phyloP scores from a whole-genome alignment of 2,113 vertebrate genomes.

The Bufo gargarizans region DNA sequence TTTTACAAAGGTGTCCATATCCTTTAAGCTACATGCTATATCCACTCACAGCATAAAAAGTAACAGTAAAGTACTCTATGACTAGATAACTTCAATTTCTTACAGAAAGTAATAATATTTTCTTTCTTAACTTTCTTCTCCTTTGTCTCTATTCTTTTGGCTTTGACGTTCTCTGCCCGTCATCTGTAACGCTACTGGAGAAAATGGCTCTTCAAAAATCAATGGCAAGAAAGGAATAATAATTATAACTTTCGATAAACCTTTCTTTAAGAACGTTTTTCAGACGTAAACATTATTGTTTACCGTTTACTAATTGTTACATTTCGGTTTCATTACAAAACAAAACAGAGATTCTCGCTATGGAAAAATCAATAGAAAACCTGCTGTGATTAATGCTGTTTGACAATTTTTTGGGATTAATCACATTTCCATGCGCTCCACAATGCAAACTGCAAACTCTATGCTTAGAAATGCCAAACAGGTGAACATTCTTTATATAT shows the following conservation, averaged over 20 bases:
- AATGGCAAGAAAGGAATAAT: background rate
- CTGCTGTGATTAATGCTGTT: conserved; percentile 70
- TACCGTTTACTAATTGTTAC: background rate
- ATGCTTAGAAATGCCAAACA: conserved; percentile 65
- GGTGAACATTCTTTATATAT: conserved; percentile 60
- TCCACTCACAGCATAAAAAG: too few species aligned
- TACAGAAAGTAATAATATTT: background rate
- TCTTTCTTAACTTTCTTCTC: background rate
- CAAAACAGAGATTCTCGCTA: background rate
- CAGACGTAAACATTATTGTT: conserved; percentile 25
- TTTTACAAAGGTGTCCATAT: too few species aligned
- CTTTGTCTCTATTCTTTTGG: background rate
- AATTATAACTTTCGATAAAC: conserved; percentile 9
- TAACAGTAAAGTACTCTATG: too few species aligned
- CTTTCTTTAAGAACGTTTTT: background rate
- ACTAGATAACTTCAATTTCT: background rate
- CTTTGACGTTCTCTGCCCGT: background rate
- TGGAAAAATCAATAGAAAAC: conserved; percentile 63
- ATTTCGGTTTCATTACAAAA: background rate
- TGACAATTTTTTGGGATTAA: conserved; percentile 68
- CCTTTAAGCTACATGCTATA: too few species aligned
- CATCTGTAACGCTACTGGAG: background rate
- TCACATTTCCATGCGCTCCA: conserved; percentile 62
- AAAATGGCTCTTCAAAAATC: background rate
- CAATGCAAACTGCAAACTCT: conserved; percentile 64